Percentiles rank a stretch among this genome's conserved stretches.
phyloP scores from a whole-genome alignment of 2,113 vertebrate genomes.

The Erythrolamprus reginae region DNA sequence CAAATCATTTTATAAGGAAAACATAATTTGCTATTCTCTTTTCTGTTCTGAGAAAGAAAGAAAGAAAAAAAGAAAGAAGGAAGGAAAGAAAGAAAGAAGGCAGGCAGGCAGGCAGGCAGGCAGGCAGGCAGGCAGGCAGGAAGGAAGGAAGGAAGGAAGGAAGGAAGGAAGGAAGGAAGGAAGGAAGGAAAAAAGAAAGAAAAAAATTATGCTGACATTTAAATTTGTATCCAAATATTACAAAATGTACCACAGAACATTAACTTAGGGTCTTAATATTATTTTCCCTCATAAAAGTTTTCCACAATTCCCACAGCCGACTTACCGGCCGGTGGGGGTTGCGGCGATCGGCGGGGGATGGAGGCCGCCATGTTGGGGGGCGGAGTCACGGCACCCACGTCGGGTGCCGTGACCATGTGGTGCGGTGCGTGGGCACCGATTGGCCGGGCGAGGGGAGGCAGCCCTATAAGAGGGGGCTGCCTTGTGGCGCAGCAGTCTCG shows the following conservation, averaged over 20 bases:
- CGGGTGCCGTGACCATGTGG: too few relatives aligned
- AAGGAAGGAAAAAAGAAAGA: not conserved
- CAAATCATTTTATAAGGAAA: not conserved
- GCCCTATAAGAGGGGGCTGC: too few relatives aligned
- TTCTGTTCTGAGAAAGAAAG: not conserved
- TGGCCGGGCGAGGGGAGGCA: too few relatives aligned
- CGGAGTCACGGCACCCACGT: too few relatives aligned
- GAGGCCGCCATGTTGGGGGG: too few relatives aligned
- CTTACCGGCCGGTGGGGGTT: too few relatives aligned
- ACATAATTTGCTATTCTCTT: not conserved
- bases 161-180: accelerated
- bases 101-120: too few relatives aligned
- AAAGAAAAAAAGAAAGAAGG: not conserved
- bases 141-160: not conserved
- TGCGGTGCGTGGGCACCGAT: too few relatives aligned
- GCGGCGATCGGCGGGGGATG: too few relatives aligned
- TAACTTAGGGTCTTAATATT: slow-evolving; percentile 34
- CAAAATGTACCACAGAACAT: not conserved
- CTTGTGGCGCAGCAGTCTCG: too few relatives aligned
- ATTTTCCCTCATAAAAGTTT: slow-evolving; percentile 45
- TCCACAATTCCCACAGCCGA: too few relatives aligned
- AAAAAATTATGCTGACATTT: not conserved
- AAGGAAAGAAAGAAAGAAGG: not conserved
- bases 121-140: too few relatives aligned
- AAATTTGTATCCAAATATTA: not conserved